Percentiles rank a stretch among this genome's conserved stretches.
Conservation (phyloP, 2,888 invertebrate species). For the Ommatoiulus sabulosus region DNA sequence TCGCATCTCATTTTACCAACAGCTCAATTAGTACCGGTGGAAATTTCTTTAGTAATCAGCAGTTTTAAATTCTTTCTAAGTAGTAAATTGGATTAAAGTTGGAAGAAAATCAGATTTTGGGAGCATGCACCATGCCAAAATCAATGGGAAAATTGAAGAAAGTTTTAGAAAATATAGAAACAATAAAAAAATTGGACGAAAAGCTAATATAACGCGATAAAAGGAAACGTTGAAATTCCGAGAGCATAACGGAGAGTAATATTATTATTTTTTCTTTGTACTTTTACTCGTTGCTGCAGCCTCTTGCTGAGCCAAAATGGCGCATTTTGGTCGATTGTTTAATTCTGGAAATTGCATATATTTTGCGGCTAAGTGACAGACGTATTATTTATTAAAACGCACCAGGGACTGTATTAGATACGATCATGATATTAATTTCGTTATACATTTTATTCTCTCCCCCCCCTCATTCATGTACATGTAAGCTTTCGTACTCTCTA, state of each 20-base stretch:
- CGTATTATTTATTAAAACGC: constrained; percentile 9
- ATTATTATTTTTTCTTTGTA: neutral
- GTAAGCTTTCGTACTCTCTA: neutral
- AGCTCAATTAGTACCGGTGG: constrained; percentile 50
- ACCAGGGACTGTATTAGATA: constrained; percentile 23
- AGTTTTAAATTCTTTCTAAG: constrained; percentile 47
- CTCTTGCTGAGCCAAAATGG: neutral
- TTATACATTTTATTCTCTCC: neutral
- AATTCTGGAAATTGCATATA: constrained; percentile 23
- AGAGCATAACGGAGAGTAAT: neutral
- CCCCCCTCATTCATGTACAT: neutral
- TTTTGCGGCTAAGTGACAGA: neutral
- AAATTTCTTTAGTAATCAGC: constrained; percentile 35
- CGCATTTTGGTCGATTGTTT: constrained; percentile 45
- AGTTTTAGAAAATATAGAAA: neutral
- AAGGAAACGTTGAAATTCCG: constrained; percentile 9
- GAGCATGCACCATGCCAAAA: neutral
- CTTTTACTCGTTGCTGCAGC: too few relatives aligned
- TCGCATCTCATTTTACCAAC: constrained; percentile 51
- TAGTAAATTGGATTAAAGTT: constrained; percentile 40
- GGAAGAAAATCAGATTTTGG: neutral
- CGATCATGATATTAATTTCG: constrained; percentile 14
- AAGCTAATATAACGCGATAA: neutral
- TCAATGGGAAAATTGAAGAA: constrained; percentile 13
- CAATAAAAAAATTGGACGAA: neutral